Evolutionary conservation across 2,888 invertebrate genomes (phyloP).

Genomic region (Andrena fulva): DNA sequence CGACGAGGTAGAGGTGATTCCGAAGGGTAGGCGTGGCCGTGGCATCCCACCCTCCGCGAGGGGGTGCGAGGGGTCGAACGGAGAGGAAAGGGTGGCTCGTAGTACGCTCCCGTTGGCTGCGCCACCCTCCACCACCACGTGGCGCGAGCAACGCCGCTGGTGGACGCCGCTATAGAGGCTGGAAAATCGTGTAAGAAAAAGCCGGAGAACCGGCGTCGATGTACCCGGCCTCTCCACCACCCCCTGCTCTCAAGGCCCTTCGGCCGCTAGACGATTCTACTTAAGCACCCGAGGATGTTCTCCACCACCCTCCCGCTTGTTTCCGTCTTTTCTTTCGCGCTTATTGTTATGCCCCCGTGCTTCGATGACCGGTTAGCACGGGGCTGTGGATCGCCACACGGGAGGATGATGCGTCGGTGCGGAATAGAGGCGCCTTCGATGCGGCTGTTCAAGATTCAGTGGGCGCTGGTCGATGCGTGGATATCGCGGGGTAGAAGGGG

Average conservation of each 20-base stretch:
- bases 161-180: slow-evolving; percentile 63
- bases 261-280: slow-evolving; percentile 69
- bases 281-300: slow-evolving; percentile 65
- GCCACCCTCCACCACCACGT: slow-evolving; percentile 73
- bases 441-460: slow-evolving; percentile 27
- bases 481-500: no score
- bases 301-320: slow-evolving; percentile 14
- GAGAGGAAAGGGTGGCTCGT: slow-evolving; percentile 72
- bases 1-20: slow-evolving; percentile 81
- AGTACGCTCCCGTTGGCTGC: slow-evolving; percentile 80
- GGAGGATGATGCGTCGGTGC: slow-evolving; percentile 1
- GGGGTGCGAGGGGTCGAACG: slow-evolving; percentile 64
- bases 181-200: slow-evolving; percentile 73
- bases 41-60: slow-evolving; percentile 69
- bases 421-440: slow-evolving; percentile 9
- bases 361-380: slow-evolving; percentile 37
- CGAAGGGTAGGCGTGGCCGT: slow-evolving; percentile 80
- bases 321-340: not conserved
- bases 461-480: not conserved
- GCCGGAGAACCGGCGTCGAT: slow-evolving; percentile 55
- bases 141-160: slow-evolving; percentile 64
- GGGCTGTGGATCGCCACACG: not conserved
- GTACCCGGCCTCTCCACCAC: slow-evolving; percentile 21
- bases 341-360: slow-evolving; percentile 50
- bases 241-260: slow-evolving; percentile 36